Percentiles rank a stretch among this genome's conserved stretches.
These are phyloP conservation scores for Urocitellus parryii DNA, from an alignment of 2,113 vertebrate species.

Conservation along the genomic window DNA sequence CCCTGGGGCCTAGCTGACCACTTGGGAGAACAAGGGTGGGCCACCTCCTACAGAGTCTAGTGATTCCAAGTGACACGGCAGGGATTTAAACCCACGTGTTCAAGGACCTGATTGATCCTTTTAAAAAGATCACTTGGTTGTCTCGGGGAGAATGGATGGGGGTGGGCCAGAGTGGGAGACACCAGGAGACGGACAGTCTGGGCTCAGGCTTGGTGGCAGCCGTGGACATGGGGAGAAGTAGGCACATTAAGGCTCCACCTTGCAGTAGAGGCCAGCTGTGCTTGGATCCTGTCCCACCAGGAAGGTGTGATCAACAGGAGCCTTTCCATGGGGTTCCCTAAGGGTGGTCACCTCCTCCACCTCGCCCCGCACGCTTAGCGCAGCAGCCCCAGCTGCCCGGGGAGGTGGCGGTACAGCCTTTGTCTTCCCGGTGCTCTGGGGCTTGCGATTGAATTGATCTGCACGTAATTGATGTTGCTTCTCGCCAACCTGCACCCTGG, in stretches of 20 bases:
- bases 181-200: not conserved
- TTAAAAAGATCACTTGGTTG: not conserved
- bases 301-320: not conserved
- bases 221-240: rapidly evolving
- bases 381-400: rapidly evolving
- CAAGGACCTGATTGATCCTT: not conserved
- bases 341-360: not conserved
- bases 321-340: not conserved
- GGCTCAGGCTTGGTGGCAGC: not conserved
- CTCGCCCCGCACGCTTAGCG: not conserved
- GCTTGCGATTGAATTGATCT: constrained; percentile 71
- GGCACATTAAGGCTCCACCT: rapidly evolving
- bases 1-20: not conserved
- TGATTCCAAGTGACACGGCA: rapidly evolving
- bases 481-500: constrained; percentile 26
- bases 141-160: rapidly evolving
- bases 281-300: not conserved
- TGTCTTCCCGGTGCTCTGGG: constrained; percentile 47
- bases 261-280: rapidly evolving
- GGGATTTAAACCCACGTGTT: not conserved
- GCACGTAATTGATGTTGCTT: constrained; percentile 48
- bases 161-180: not conserved
- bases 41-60: not conserved
- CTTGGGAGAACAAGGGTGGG: rapidly evolving
- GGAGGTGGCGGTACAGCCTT: not conserved